Conservation (phyloP, 2,797 vertebrate genomes). For the Siniperca undulata region DNA sequence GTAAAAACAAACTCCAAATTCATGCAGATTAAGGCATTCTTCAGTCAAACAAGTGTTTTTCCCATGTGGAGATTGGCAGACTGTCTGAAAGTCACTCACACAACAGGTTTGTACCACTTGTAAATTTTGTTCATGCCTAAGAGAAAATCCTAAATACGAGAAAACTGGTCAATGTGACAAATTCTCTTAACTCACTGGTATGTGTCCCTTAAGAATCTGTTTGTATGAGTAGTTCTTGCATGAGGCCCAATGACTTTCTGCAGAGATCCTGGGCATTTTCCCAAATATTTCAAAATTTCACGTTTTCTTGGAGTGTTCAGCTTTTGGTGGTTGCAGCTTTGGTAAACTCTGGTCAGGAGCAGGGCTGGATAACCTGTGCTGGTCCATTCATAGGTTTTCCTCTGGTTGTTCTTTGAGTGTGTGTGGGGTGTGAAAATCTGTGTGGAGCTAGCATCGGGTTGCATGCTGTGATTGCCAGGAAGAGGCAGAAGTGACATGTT, state of each 20-base stretch:
- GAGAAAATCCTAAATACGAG: background rate
- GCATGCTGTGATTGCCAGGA: conserved; percentile 57
- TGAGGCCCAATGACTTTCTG: background rate
- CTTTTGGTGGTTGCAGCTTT: background rate
- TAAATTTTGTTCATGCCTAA: background rate
- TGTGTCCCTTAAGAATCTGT: background rate
- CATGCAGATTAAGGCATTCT: background rate
- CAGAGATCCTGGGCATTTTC: background rate
- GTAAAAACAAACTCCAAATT: background rate
- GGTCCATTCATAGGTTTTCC: conserved; percentile 31
- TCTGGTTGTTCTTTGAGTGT: conserved; percentile 30
- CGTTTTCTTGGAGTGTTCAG: background rate
- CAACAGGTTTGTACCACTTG: background rate
- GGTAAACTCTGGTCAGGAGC: conserved; percentile 12
- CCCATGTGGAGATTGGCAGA: background rate
- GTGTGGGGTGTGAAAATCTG: conserved; percentile 20
- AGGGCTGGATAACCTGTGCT: conserved; percentile 19
- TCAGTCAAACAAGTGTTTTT: background rate
- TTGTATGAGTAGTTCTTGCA: background rate
- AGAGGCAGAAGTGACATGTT: conserved; percentile 68
- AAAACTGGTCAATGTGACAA: background rate
- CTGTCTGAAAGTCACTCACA: background rate
- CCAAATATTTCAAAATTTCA: conserved; percentile 7
- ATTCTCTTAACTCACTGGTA: background rate
- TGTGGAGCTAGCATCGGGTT: conserved; percentile 15